Conservation (phyloP, 2,888 invertebrate species). For the Norana najaformis region DNA sequence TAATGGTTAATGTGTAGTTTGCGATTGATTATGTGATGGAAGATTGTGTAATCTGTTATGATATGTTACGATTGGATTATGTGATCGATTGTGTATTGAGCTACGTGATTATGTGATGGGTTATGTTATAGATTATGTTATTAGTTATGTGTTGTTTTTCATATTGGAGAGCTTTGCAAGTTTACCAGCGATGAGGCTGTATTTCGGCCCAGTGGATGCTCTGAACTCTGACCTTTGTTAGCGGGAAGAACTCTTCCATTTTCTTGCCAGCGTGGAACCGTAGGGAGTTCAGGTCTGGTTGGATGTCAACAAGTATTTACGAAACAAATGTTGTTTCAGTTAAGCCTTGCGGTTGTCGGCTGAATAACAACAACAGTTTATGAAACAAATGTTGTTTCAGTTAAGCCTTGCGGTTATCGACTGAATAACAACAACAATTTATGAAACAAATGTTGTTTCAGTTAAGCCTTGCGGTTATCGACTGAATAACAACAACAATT, state of each 20-base stretch:
- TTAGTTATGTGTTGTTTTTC: no score
- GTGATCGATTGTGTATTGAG: background rate
- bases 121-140: background rate
- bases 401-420: background rate
- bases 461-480: background rate
- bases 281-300: background rate
- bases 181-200: background rate
- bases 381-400: no score
- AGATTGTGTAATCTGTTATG: no score
- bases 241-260: background rate
- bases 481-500: background rate
- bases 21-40: background rate
- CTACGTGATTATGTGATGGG: background rate
- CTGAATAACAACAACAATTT: background rate
- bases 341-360: background rate
- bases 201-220: background rate
- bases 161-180: background rate
- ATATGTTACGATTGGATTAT: no score
- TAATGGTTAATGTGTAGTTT: background rate
- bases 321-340: background rate
- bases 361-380: background rate
- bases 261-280: background rate
- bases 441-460: no score
- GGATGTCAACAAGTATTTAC: background rate
- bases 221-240: background rate